Conservation (phyloP, 2,888 invertebrate genomes). For the Phengaris alcon region DNA sequence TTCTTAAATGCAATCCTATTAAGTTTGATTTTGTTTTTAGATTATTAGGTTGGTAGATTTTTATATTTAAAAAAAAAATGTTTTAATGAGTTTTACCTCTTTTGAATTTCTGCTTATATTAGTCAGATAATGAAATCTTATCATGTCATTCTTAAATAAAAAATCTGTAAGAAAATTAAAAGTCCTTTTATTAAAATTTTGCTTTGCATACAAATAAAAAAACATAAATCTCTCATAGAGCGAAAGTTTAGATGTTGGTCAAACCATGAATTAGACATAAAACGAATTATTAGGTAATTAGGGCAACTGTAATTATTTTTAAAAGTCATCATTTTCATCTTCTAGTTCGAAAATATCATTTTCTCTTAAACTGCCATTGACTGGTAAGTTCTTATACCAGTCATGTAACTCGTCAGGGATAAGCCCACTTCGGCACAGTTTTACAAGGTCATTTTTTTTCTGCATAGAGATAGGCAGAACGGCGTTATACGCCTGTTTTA, state of each 20-base stretch:
- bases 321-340: not conserved
- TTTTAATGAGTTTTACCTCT: not conserved
- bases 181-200: not conserved
- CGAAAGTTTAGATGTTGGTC: not conserved
- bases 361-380: not conserved
- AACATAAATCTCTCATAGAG: constrained; percentile 1
- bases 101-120: not conserved
- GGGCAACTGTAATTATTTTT: too few relatives aligned
- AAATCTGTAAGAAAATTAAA: not conserved
- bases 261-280: too few relatives aligned
- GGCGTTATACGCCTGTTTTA: not conserved
- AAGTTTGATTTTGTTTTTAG: constrained; percentile 1
- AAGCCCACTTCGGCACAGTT: too few relatives aligned
- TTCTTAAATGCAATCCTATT: not conserved
- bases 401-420: too few relatives aligned
- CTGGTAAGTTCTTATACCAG: too few relatives aligned
- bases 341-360: not conserved
- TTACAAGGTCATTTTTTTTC: not conserved
- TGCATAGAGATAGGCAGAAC: not conserved
- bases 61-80: not conserved
- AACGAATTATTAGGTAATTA: too few relatives aligned
- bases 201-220: not conserved
- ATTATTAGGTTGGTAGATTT: not conserved
- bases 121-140: not conserved
- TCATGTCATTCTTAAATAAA: not conserved